Evolutionary conservation across 2,888 invertebrate species (phyloP).

Genomic region (Tigriopus californicus): DNA sequence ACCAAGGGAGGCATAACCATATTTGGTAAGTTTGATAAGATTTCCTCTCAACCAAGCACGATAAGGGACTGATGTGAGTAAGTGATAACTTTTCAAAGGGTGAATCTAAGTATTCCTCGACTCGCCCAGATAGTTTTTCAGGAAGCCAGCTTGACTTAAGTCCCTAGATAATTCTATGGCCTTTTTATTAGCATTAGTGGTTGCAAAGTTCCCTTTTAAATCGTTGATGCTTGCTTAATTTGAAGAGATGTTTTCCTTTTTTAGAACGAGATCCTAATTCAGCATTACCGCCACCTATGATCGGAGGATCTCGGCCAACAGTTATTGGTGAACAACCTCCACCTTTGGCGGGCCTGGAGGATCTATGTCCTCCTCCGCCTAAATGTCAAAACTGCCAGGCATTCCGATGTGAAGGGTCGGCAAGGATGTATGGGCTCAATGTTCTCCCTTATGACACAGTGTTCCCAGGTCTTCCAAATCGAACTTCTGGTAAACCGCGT

Average conservation of each 20-base stretch:
- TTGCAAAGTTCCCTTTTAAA: too few species aligned
- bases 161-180: too few species aligned
- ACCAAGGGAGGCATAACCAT: conserved; percentile 52
- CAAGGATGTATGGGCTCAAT: conserved; percentile 14
- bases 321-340: conserved; percentile 7
- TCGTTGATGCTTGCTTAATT: too few species aligned
- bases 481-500: conserved; percentile 12
- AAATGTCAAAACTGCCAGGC: conserved; percentile 39
- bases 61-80: too few species aligned
- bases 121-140: too few species aligned
- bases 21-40: conserved; percentile 39
- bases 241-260: too few species aligned
- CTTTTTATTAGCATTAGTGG: too few species aligned
- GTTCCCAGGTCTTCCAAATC: conserved; percentile 12
- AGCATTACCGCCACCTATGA: conserved; percentile 31
- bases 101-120: too few species aligned
- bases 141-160: too few species aligned
- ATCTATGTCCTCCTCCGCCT: conserved; percentile 40
- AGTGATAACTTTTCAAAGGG: too few species aligned
- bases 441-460: conserved; percentile 11
- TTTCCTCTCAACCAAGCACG: too few species aligned
- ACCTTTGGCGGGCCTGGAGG: conserved; percentile 20
- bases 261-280: conserved; percentile 30
- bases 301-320: conserved; percentile 33
- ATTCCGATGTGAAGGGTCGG: conserved; percentile 24